These are phyloP conservation scores for Vicugna pacos DNA, from an alignment of 2,113 vertebrate genomes.

Conservation along the genomic window DNA sequence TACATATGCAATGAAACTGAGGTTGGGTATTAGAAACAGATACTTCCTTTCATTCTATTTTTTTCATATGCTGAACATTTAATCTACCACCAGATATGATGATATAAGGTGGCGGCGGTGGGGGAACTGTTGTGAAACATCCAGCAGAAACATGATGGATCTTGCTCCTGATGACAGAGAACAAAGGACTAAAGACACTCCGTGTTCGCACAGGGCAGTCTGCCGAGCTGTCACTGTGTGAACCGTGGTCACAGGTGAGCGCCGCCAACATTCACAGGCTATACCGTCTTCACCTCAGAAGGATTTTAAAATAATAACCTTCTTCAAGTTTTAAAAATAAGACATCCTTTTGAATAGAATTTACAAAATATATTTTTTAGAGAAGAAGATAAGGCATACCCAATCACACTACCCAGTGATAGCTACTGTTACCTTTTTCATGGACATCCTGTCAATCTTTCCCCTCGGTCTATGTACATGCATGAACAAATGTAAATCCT, in stretches of 20 bases:
- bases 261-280: neutral
- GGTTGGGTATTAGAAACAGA: neutral
- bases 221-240: neutral
- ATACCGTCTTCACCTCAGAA: neutral
- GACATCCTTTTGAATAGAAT: neutral
- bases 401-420: neutral
- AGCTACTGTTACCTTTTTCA: neutral
- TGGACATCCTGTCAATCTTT: neutral
- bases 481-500: neutral
- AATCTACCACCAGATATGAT: neutral
- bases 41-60: neutral
- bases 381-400: neutral
- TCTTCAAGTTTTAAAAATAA: conserved; percentile 8
- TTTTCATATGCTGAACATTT: neutral
- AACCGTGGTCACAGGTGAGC: neutral
- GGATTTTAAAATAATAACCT: conserved; percentile 51
- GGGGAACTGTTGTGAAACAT: neutral
- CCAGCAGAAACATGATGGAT: neutral
- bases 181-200: neutral
- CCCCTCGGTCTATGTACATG: neutral
- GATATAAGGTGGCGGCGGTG: neutral
- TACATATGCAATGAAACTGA: neutral
- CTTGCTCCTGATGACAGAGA: neutral
- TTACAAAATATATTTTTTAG: conserved; percentile 32
- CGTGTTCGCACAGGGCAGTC: neutral